These are phyloP conservation scores for Prolemur simus DNA, from an alignment of 2,113 vertebrate genomes.

Conservation along the genomic window DNA sequence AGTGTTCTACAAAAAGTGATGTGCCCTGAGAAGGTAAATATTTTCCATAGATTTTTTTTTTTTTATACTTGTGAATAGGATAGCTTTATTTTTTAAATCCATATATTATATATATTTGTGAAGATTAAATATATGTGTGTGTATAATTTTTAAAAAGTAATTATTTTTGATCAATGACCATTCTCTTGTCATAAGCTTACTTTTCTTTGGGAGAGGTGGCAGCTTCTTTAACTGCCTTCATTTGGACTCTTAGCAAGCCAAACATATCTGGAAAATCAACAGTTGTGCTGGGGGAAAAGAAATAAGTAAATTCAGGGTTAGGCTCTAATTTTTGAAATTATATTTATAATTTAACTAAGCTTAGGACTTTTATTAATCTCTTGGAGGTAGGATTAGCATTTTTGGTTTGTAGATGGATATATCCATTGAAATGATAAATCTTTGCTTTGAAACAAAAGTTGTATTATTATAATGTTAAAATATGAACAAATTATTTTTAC, in stretches of 20 bases:
- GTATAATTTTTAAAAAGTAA: neutral
- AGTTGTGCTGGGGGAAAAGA: neutral
- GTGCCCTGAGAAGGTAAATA: neutral
- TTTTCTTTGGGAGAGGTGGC: neutral
- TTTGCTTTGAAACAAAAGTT: neutral
- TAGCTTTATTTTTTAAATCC: neutral
- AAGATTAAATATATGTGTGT: neutral
- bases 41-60: conserved; percentile 5
- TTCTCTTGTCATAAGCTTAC: neutral
- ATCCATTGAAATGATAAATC: neutral
- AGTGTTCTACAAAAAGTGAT: neutral
- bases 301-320: neutral
- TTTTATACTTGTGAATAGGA: neutral
- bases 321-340: neutral
- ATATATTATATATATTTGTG: neutral
- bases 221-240: neutral
- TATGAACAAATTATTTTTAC: neutral
- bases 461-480: neutral
- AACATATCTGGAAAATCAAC: neutral
- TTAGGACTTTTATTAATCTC: neutral
- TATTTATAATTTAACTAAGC: conserved; percentile 19
- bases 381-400: neutral
- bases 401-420: neutral
- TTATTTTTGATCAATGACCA: neutral
- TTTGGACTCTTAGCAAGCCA: neutral